Conservation (phyloP, 2,113 vertebrate species). For the Procavia capensis region DNA sequence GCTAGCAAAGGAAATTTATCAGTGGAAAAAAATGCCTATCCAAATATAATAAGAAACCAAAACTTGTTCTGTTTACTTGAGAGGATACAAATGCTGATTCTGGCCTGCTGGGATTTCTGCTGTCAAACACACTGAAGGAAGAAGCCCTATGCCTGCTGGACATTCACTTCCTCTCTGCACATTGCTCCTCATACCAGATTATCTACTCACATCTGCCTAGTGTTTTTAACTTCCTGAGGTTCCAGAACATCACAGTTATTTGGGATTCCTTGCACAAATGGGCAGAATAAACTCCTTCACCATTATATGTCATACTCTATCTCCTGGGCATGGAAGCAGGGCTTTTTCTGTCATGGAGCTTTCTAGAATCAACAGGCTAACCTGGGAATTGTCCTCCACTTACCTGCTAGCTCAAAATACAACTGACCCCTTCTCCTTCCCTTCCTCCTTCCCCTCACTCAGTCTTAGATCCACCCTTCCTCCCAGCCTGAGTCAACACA, state of each 20-base stretch:
- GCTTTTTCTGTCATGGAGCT: not conserved
- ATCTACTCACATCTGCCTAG: not conserved
- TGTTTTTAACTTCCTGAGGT: not conserved
- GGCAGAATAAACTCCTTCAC: not conserved
- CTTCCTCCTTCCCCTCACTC: not conserved
- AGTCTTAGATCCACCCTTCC: not conserved
- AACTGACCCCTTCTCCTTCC: not conserved
- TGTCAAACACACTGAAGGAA: not conserved
- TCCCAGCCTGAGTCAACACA: not conserved
- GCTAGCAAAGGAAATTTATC: not conserved
- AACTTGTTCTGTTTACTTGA: not conserved
- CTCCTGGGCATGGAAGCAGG: not conserved
- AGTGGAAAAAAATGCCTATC: not conserved
- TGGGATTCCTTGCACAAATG: not conserved
- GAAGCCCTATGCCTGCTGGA: not conserved
- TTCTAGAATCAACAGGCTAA: not conserved
- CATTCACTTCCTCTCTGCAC: not conserved
- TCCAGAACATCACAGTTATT: not conserved
- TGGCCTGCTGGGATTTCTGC: not conserved
- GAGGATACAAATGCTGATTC: not conserved
- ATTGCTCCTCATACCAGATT: not conserved
- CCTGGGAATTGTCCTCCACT: not conserved
- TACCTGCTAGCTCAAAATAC: not conserved
- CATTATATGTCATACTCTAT: not conserved
- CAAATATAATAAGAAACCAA: not conserved